phyloP scores from a whole-genome alignment of 2,888 invertebrate species.

The Sarcophaga carnaria region DNA sequence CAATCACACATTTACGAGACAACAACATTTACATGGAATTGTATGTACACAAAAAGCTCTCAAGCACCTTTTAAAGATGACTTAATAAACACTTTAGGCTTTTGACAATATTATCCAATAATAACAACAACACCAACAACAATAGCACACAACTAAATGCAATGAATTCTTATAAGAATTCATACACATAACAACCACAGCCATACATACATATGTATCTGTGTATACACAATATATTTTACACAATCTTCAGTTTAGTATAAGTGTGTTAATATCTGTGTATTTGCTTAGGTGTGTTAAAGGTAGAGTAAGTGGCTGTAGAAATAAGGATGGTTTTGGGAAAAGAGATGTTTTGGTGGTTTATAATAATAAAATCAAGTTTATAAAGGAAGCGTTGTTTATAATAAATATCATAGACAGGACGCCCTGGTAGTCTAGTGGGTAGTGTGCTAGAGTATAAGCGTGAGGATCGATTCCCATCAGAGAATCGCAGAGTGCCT shows the following conservation, averaged over 20 bases:
- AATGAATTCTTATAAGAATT: slow-evolving; percentile 1
- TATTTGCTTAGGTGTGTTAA: not conserved
- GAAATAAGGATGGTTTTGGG: not conserved
- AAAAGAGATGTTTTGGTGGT: not conserved
- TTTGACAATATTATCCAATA: slow-evolving; percentile 61
- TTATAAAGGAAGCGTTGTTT: not conserved
- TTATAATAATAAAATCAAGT: no score
- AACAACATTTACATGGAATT: not conserved
- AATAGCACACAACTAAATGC: slow-evolving; percentile 4
- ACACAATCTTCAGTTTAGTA: not conserved
- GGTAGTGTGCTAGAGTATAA: no score
- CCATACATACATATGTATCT: not conserved
- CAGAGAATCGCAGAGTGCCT: no score
- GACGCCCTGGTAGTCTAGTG: no score
- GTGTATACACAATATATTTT: not conserved
- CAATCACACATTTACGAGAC: not conserved
- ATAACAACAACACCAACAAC: slow-evolving; percentile 3
- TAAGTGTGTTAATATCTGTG: not conserved
- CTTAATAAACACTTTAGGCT: slow-evolving; percentile 68
- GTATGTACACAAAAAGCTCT: slow-evolving; percentile 48
- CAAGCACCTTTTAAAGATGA: slow-evolving; percentile 65
- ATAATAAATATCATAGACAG: no score
- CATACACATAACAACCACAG: not conserved
- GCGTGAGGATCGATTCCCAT: no score
- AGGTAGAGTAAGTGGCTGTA: not conserved